These are phyloP conservation scores for Apodemus speciosus DNA, from an alignment of 2,113 vertebrate species.

Conservation along the genomic window DNA sequence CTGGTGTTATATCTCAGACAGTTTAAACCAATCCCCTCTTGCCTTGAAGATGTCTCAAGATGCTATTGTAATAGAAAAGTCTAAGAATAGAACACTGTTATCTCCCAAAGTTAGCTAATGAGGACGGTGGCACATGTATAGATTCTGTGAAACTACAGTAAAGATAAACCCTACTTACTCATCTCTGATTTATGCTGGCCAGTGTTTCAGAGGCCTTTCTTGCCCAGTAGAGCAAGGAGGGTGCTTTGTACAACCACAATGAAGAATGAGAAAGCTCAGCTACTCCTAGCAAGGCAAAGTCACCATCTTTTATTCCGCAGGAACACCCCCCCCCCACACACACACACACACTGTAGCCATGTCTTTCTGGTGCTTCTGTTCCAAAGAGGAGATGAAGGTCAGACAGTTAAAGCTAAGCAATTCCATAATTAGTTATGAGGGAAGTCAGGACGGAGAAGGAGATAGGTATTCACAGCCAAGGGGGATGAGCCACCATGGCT, in stretches of 20 bases:
- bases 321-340: too few relatives aligned
- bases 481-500: background rate
- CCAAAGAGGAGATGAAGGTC: background rate
- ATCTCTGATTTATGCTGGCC: constrained; percentile 44
- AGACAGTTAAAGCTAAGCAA: background rate
- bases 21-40: constrained; percentile 58
- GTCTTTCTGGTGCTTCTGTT: background rate
- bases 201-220: background rate
- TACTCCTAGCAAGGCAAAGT: background rate
- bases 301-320: background rate
- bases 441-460: background rate
- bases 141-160: background rate
- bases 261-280: background rate
- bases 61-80: constrained; percentile 58
- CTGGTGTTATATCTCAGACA: background rate
- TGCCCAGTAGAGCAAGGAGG: background rate
- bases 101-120: constrained; percentile 45
- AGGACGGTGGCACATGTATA: background rate
- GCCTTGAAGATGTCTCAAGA: constrained; percentile 45
- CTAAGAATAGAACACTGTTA: constrained; percentile 60
- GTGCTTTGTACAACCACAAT: background rate
- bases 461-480: background rate
- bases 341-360: background rate
- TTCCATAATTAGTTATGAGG: background rate
- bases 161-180: constrained; percentile 33